Evolutionary conservation across 2,113 vertebrate genomes (phyloP), one percentile per base, ranked within the genome.

Genomic region (Mola mola): DNA sequence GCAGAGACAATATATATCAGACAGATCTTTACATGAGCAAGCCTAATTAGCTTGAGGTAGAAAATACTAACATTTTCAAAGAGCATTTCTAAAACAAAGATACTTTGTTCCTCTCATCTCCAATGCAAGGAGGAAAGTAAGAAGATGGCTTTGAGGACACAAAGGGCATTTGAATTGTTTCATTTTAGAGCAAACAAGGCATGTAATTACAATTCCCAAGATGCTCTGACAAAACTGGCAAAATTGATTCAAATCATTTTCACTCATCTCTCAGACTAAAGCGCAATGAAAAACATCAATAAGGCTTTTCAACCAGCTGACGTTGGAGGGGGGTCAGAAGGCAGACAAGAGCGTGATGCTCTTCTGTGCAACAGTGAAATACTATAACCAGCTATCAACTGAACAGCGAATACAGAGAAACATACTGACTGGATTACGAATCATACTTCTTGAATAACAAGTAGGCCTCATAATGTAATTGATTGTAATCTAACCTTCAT

Each of bases 121-220:
- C 48, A 51, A 59, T 21, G 63, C 19, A 3, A 43, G 59, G 40
- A 56, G 59, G 31, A 55, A 28, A 78, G 60, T 42, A 47, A 61
- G 66, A 79, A 82, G 26, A 70, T 64, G 71, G 21, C 47, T 76
- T 67, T 37, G 72, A 72, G 76, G 88, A 89, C 85, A 77, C 55
- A 26, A 46, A 84, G 83, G 81, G 85, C 85, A 87, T 86, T 65
- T 68, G 52, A 83, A 87, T 80, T 68, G 79, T 78, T 78, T 81
- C 57, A 65, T 77, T 85, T 84, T 75, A 82, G 77, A 85, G 79
- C 73, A 89, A 90, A 90, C 85, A 85, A 83, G 78, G 81, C 79
- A 84, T 85, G 88, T 88, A 92, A 91, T 93, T 88, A 92, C 86
- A 90, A 88, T 84, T 86, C 77, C 70, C 51, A 76, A 87, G 90